Base-by-base conservation (phyloP, 1,140 invertebrate species). In the Brachionus rubens region DNA sequence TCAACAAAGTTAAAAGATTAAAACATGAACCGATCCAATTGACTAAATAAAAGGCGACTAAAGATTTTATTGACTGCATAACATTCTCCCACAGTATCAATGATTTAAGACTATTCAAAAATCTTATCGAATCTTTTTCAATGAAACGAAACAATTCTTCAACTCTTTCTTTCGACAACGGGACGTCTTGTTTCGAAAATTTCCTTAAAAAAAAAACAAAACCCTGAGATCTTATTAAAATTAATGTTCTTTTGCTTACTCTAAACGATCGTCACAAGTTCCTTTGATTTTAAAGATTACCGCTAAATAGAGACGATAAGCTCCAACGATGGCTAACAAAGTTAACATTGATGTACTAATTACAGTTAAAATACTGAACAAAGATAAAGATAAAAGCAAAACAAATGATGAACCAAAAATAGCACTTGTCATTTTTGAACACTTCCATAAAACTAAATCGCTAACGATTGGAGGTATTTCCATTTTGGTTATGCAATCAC, bases 211-310 rank as follows among this genome's bases (percentile, higher is more conserved):
- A 82, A 54, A 70, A 78, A 52, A 16, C 33, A 41, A 62, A 33
- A 76, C 14, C n/a, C n/a, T n/a, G n/a, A n/a, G n/a, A n/a, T n/a
- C n/a, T n/a, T 41, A 59, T 6, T 40, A 12, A 62, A 41, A 3
- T 3, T 43, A 43, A 47, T 16, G 5, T 24, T 9, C n/a, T 43
- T n/a, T n/a, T n/a, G 87, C 88, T 90, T 84, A 94, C 93, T 96
- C 94, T 90, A 98, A 98, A 76, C 95, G 94, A 86, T 98, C 93
- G 82, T 96, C 94, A 80, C 91, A 91, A 78, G 93, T 95, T 86
- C 98, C 98, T 86, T 98, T 94, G 78, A 99, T 90, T 78, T 94
- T 93, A 82, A 94, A 92, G 83, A 96, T 88, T 79, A 97, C 90
- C 83, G 91, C 92, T 87, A 95, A 96, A 88, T 97, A 98, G 80